Conservation (phyloP, 2,888 invertebrate genomes). For the Oasisia sp. region DNA sequence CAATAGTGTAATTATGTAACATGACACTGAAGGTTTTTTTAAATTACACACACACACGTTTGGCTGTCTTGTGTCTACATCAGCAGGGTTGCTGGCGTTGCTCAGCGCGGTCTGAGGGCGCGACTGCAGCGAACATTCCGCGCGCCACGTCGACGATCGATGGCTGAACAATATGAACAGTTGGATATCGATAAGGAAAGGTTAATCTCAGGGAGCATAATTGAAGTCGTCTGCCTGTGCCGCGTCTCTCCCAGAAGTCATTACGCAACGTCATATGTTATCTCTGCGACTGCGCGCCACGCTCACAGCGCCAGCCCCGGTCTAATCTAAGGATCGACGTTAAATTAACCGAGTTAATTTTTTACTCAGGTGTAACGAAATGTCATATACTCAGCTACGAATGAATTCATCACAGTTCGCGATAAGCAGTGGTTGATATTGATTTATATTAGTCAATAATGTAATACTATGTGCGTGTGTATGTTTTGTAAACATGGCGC, state of each 20-base stretch:
- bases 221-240: background rate
- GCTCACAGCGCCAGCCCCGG: background rate
- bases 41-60: too few relatives aligned
- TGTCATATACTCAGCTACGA: background rate
- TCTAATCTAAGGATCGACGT: background rate
- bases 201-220: background rate
- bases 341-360: background rate
- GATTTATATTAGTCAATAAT: background rate
- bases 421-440: background rate
- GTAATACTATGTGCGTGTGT: too few relatives aligned
- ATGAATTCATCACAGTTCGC: conserved; percentile 4
- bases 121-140: background rate
- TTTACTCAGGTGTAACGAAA: background rate
- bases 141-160: background rate
- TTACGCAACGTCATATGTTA: conserved; percentile 10
- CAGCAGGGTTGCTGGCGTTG: background rate
- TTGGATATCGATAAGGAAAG: background rate
- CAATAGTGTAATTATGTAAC: too few relatives aligned
- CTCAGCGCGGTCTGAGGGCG: background rate
- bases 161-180: background rate
- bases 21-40: too few relatives aligned
- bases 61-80: too few relatives aligned
- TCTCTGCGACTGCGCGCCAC: background rate
- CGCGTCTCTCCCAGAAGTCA: background rate
- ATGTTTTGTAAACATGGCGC: too few relatives aligned